Conservation (phyloP, 2,113 vertebrate species). For the Crotalus viridis region DNA sequence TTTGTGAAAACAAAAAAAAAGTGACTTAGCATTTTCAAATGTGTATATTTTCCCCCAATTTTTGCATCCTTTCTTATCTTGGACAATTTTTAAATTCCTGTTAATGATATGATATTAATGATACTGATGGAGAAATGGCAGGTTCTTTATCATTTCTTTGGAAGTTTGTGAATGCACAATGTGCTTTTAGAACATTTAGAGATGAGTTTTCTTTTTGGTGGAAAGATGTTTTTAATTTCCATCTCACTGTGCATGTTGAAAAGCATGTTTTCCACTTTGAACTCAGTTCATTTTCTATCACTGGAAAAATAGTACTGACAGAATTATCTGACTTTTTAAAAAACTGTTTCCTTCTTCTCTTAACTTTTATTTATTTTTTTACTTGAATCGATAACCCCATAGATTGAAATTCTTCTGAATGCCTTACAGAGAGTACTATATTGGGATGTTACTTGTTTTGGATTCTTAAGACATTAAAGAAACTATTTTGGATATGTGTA, state of each 20-base stretch:
- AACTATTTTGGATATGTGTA: not conserved
- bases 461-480: not conserved
- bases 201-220: not conserved
- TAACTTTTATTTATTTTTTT: not conserved
- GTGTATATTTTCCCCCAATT: not conserved
- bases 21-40: not conserved
- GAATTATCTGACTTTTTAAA: not conserved
- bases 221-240: not conserved
- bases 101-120: not conserved
- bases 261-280: not conserved
- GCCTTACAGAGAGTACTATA: not conserved
- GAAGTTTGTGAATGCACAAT: no score
- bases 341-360: not conserved
- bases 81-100: not conserved
- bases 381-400: not conserved
- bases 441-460: not conserved
- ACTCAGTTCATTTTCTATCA: not conserved
- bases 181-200: not conserved
- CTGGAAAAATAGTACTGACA: not conserved
- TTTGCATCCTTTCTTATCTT: not conserved
- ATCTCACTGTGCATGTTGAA: not conserved
- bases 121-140: not conserved
- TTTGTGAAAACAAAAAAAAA: not conserved
- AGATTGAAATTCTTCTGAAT: not conserved
- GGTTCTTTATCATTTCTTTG: not conserved